These are phyloP conservation scores for Pegoplata infirma DNA, from an alignment of 2,888 invertebrate genomes.

Conservation along the genomic window DNA sequence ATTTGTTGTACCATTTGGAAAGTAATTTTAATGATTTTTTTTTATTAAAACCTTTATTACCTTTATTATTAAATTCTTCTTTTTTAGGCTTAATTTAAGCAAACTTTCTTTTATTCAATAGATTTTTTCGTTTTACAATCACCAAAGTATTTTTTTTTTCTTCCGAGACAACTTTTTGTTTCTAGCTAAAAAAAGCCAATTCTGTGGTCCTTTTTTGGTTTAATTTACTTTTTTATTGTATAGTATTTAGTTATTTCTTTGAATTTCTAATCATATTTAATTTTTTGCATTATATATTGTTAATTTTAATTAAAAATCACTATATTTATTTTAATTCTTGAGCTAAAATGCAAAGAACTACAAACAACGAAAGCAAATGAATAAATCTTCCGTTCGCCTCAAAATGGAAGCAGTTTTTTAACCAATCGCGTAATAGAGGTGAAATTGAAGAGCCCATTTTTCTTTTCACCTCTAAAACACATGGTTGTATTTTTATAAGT, in stretches of 20 bases:
- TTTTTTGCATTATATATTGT: conserved; percentile 42
- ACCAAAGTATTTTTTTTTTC: conserved; percentile 22
- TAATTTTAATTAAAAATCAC: conserved; percentile 41
- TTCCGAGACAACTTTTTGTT: conserved; percentile 18
- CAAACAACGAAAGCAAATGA: conserved; percentile 65
- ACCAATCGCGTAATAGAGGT: conserved; percentile 64
- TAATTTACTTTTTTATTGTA: conserved; percentile 2
- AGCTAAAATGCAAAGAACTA: conserved; percentile 63
- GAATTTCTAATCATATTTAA: conserved; percentile 9
- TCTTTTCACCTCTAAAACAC: conserved; percentile 17
- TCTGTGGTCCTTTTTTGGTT: too few species aligned
- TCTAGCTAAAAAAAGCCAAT: conserved; percentile 22
- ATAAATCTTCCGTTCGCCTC: conserved; percentile 69
- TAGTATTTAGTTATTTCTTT: not conserved
- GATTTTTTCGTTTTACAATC: conserved; percentile 26
- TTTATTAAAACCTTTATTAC: not conserved
- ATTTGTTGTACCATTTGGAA: not conserved
- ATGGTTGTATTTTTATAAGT: conserved; percentile 45
- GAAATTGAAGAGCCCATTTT: conserved; percentile 20
- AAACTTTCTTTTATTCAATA: conserved; percentile 29
- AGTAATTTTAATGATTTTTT: not conserved
- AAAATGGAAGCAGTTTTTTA: conserved; percentile 66
- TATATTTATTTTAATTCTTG: conserved; percentile 58
- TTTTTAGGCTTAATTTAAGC: conserved; percentile 24
- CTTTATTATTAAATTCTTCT: not conserved